Percentiles rank a stretch among this genome's conserved stretches.
These are phyloP conservation scores for Drosophila jambulina DNA, from an alignment of 1,140 invertebrate genomes.

Conservation along the genomic window DNA sequence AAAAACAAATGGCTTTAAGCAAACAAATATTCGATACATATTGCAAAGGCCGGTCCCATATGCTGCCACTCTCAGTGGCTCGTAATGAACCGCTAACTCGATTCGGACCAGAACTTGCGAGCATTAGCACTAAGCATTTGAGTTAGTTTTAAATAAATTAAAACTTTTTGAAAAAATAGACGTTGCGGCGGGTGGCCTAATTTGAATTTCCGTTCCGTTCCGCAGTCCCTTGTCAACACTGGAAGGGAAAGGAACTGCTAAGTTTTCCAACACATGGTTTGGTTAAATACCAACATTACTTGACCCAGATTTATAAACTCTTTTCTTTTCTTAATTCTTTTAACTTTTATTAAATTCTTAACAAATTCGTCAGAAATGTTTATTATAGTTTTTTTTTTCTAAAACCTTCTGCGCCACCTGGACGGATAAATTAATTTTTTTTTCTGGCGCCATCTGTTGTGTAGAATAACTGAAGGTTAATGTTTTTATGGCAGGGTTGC, in stretches of 20 bases:
- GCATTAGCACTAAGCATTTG: neutral
- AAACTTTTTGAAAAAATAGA: no score
- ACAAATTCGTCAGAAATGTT: no score
- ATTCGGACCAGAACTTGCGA: neutral
- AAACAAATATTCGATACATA: constrained; percentile 15
- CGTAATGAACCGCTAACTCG: constrained; percentile 7
- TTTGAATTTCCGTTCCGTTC: constrained; percentile 5
- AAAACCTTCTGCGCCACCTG: neutral
- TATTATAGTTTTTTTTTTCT: no score
- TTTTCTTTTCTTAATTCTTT: accelerated
- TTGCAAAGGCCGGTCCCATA: constrained; percentile 1
- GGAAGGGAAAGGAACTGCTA: neutral
- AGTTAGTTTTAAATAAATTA: neutral
- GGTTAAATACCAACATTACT: neutral
- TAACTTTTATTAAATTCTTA: neutral
- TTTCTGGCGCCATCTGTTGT: neutral
- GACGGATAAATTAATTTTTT: no score
- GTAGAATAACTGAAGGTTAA: neutral
- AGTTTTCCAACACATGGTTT: neutral
- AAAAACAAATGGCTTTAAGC: constrained; percentile 12
- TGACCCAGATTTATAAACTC: neutral
- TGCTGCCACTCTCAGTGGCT: neutral
- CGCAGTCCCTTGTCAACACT: neutral
- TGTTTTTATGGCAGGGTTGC: neutral
- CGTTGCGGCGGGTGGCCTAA: neutral